Evolutionary conservation across 2,888 invertebrate genomes (phyloP).

Genomic region (Ormyrus labotus): DNA sequence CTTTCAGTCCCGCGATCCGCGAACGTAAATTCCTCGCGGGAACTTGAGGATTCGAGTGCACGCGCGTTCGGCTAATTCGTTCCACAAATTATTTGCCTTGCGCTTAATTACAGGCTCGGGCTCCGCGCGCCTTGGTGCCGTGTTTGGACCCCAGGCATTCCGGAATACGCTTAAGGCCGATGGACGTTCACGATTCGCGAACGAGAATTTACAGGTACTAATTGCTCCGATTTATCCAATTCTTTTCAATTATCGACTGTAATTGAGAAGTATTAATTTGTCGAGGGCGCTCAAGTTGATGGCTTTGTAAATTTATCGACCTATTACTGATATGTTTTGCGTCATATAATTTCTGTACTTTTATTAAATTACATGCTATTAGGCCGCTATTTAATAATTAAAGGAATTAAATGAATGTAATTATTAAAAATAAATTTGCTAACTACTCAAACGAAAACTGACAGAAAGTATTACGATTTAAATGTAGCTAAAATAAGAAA

Average conservation of each 20-base stretch:
- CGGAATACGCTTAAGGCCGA: neutral
- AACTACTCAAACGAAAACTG: no score
- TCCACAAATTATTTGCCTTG: conserved; percentile 44
- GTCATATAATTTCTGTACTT: no score
- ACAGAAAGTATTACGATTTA: no score
- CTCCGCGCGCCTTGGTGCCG: neutral
- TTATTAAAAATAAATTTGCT: no score
- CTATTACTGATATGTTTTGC: no score
- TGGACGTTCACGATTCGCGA: neutral
- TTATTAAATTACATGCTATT: no score
- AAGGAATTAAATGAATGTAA: no score
- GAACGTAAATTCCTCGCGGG: neutral
- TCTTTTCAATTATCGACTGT: neutral
- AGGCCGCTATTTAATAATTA: no score
- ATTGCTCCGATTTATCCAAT: neutral
- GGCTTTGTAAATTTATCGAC: no score
- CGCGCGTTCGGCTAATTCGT: conserved; percentile 34
- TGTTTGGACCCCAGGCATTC: neutral
- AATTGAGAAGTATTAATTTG: no score
- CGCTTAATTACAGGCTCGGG: conserved; percentile 22
- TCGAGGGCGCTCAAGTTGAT: no score
- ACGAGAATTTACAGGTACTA: neutral
- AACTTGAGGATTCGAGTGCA: neutral
- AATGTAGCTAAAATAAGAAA: no score
- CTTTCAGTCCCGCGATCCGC: neutral